Base-by-base conservation (phyloP, 2,888 invertebrate species). In the Matsumyia berberina region DNA sequence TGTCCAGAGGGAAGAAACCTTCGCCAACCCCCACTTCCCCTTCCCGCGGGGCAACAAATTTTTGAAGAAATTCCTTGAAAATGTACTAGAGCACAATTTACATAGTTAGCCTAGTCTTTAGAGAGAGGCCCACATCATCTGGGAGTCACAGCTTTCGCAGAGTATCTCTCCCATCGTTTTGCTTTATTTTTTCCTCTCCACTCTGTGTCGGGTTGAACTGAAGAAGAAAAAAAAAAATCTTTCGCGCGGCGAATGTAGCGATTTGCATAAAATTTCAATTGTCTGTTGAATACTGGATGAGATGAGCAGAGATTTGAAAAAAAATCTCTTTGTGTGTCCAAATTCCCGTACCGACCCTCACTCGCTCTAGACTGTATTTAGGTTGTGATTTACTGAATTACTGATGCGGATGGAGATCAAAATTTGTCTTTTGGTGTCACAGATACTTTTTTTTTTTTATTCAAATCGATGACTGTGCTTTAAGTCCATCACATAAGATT, bases 191-290 rank as follows among this genome's bases (percentile, higher is more conserved):
- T 49, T 29, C n/a, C 24, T 24, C 3, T 11, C n/a, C n/a, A n/a
- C n/a, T 49, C 5, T 42, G 24, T 15, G 12, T 17, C 15, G 0
- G 2, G 1, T 39, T 1, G n/a, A n/a, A n/a, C n/a, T n/a, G n/a
- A n/a, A 39, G 12, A 39, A 39, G n/a, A 15, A n/a, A 12, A 12
- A 42, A 15, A 39, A 42, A 15, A 37, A n/a, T 51, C 17, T 37
- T 57, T 57, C 35, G 57, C 8, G 33, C 35, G 7, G 12, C 53
- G 31, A 53, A 53, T 53, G 55, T 31, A 31, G 57, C 12, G 8
- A 31, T 57, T 57, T 57, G 35, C 57, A 57, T 57, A 57, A 57
- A 51, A 57, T 35, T 35, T 57, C 35, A 57, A 57, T 57, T 57
- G 57, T 57, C 35, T 35, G 57, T 57, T 57, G 57, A 57, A 57